Conservation (phyloP, 1,140 invertebrate species). For the Scylla paramamosain region DNA sequence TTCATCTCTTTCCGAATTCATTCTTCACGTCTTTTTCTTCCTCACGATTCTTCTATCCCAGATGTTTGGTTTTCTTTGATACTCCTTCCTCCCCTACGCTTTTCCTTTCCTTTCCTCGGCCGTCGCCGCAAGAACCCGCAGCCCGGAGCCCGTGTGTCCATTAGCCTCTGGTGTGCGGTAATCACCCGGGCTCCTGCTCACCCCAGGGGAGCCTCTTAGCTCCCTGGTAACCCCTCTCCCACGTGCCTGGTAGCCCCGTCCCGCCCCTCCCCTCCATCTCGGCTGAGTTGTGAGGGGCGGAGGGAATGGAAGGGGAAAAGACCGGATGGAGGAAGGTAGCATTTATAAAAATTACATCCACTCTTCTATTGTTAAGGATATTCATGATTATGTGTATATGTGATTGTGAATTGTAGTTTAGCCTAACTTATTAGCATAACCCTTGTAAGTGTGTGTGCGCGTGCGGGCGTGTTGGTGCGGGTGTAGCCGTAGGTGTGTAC, state of each 20-base stretch:
- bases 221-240: not conserved
- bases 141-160: not conserved
- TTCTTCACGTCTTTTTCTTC: not conserved
- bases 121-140: not conserved
- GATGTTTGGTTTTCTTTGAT: not conserved
- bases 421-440: not conserved
- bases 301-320: not conserved
- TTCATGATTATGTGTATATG: not conserved
- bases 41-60: not conserved
- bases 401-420: not conserved
- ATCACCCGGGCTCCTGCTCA: not conserved
- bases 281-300: not conserved
- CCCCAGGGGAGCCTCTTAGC: not conserved
- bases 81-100: not conserved
- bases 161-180: constrained; percentile 21
- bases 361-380: too few relatives aligned
- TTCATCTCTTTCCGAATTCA: not conserved
- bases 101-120: not conserved
- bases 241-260: too few relatives aligned
- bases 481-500: not conserved
- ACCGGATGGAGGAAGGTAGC: not conserved
- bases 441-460: not conserved
- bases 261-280: not conserved
- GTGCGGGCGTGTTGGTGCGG: not conserved
- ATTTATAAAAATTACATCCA: too few relatives aligned